These are phyloP conservation scores for Pogonomyrmex californicus DNA, from an alignment of 1,140 invertebrate genomes.

Conservation along the genomic window DNA sequence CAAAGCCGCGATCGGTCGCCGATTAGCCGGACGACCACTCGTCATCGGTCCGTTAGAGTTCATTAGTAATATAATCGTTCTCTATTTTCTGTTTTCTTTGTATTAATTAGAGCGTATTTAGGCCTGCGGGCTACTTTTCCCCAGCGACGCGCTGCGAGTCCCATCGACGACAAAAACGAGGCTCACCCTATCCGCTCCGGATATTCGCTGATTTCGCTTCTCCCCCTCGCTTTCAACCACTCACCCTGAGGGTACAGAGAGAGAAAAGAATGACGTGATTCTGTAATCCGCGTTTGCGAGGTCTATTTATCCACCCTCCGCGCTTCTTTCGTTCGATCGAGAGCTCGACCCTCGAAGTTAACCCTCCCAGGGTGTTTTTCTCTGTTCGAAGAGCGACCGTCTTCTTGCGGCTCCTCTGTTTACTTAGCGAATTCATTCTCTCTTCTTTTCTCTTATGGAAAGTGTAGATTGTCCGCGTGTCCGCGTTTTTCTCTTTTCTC, in stretches of 20 bases:
- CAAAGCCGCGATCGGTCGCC: conserved; percentile 19
- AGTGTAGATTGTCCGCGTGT: conserved; percentile 5
- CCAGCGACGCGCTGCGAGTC: conserved; percentile 78
- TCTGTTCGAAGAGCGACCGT: not conserved
- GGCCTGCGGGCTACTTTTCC: conserved; percentile 85
- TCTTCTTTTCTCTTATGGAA: not conserved
- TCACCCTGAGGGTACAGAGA: conserved; percentile 18
- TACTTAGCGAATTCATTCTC: not conserved
- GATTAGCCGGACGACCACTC: conserved; percentile 9
- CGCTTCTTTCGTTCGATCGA: too few relatives aligned
- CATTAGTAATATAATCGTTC: conserved; percentile 44
- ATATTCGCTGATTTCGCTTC: not conserved
- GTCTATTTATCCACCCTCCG: conserved; percentile 14
- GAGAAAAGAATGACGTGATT: conserved; percentile 29
- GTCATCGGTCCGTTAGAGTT: conserved; percentile 5
- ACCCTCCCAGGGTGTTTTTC: not conserved
- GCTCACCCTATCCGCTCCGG: not conserved
- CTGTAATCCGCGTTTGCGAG: conserved; percentile 2
- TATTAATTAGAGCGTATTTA: conserved; percentile 83
- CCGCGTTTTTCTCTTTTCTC: not conserved
- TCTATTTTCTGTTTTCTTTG: conserved; percentile 38
- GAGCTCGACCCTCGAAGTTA: not conserved
- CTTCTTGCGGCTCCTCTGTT: not conserved
- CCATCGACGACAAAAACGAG: conserved; percentile 74
- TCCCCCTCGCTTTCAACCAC: not conserved